These are phyloP conservation scores for Zelleria hepariella DNA, from an alignment of 2,888 invertebrate genomes.

Conservation along the genomic window DNA sequence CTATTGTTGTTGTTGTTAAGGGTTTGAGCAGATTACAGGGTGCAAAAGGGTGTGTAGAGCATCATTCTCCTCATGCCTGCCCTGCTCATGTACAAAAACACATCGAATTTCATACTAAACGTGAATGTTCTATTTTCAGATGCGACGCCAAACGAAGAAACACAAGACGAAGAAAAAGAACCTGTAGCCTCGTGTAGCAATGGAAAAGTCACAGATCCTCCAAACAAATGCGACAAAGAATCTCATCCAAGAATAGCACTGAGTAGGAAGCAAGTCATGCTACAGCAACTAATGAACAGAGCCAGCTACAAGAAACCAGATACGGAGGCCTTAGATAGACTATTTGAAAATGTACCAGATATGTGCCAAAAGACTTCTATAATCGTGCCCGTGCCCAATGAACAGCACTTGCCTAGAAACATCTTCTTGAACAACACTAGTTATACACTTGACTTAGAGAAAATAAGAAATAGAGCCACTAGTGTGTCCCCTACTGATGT, in stretches of 20 bases:
- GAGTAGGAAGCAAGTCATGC: conserved; percentile 16
- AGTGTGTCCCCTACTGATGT: conserved; percentile 20
- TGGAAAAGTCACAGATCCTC: not conserved
- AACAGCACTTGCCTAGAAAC: conserved; percentile 37
- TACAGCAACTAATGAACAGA: conserved; percentile 29
- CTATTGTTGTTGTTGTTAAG: too few relatives aligned
- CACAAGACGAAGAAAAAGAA: not conserved
- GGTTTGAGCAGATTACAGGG: too few relatives aligned
- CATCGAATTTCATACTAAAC: too few relatives aligned
- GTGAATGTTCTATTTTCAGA: not conserved
- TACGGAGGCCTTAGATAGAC: conserved; percentile 21
- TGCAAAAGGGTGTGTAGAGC: too few relatives aligned
- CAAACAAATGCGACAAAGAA: not conserved
- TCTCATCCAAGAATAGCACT: not conserved
- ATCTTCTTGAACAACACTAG: conserved; percentile 35
- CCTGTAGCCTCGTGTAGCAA: not conserved
- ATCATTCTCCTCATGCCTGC: too few relatives aligned
- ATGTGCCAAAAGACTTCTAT: conserved; percentile 31
- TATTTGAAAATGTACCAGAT: conserved; percentile 39
- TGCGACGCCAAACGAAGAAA: not conserved
- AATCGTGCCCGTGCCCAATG: conserved; percentile 36
- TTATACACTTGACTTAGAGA: conserved; percentile 39
- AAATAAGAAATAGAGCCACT: conserved; percentile 23
- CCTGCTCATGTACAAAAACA: too few relatives aligned
- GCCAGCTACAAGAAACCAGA: conserved; percentile 18